Conservation (phyloP, 1,140 invertebrate genomes). For the Saccostrea echinata region DNA sequence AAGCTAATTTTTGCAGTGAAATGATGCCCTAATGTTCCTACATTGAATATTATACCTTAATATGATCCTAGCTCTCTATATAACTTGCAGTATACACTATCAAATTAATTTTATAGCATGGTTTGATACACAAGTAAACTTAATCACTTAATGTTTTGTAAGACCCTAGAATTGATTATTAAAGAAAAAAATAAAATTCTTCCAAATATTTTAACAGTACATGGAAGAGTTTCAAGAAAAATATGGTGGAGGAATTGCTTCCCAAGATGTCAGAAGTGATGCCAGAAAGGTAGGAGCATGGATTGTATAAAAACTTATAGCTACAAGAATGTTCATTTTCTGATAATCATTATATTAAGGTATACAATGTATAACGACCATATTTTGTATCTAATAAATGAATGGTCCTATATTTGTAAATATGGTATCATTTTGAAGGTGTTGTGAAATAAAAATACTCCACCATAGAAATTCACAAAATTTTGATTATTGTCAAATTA, state of each 20-base stretch:
- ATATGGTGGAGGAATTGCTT: constrained; percentile 63
- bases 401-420: too few species aligned
- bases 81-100: background rate
- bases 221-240: constrained; percentile 74
- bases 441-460: too few species aligned
- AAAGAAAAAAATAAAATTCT: background rate
- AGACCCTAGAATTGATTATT: background rate
- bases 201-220: constrained; percentile 61
- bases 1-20: background rate
- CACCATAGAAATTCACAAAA: too few species aligned
- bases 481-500: too few species aligned
- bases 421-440: too few species aligned
- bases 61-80: background rate
- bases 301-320: too few species aligned
- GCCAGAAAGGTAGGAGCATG: constrained; percentile 70
- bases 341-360: too few species aligned
- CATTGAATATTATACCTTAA: background rate
- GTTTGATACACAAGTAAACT: background rate
- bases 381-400: too few species aligned
- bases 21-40: background rate
- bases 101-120: background rate
- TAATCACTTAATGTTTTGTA: background rate
- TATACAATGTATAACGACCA: too few species aligned
- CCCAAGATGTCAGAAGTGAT: constrained; percentile 70
- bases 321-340: too few species aligned